Base-by-base conservation (phyloP, 2,113 vertebrate genomes). In the Rhabdornis inornatus region DNA sequence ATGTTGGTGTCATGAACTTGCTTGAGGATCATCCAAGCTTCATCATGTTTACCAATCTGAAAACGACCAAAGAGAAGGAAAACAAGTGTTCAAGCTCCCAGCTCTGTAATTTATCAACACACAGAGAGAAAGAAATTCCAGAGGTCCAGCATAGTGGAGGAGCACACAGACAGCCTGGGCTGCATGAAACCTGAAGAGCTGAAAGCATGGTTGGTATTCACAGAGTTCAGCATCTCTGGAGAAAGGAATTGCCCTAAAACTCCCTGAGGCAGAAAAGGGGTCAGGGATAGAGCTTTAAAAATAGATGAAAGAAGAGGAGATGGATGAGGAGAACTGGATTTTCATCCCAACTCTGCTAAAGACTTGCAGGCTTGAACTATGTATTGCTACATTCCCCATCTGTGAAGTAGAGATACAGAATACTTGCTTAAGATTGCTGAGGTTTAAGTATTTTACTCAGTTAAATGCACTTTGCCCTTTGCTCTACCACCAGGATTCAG, bases 1-100 rank as follows among this genome's bases (percentile, higher is more conserved):
- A 99, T 99, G 97, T 99, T 99, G 94, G 99, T 99, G 96, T 99
- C 99, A 11, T 99, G 99, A 77, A 99, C 98, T 68, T 97, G 98
- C 76, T 99, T 98, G 90, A 99, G 98, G 86, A 99, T 98, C 99
- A 99, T 99, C 99, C 99, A 99, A 44, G 99, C 99, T 97, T 99
- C 99, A 3, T 99, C 99, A 0, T 99, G 99, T 85, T 99, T 98
- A 15, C 99, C 99, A 69, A 97, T 99, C 99, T 99, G 97, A 78
- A 94, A 96, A 91, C 78, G n/a, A 90, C 1, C 85, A 94, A 95
- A 76, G 57, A 37, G 37, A 92, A 57, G 13, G 14, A 92, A 72
- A 87, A 60, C 11, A 89, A 86, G 27, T 37, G 20, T 28, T 91
- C 7, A 7, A 37, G 15, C 45, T 89, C 24, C 17, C 28, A 80